Evolutionary conservation across 2,888 invertebrate genomes (phyloP).

Genomic region (Trichopria drosophilae): DNA sequence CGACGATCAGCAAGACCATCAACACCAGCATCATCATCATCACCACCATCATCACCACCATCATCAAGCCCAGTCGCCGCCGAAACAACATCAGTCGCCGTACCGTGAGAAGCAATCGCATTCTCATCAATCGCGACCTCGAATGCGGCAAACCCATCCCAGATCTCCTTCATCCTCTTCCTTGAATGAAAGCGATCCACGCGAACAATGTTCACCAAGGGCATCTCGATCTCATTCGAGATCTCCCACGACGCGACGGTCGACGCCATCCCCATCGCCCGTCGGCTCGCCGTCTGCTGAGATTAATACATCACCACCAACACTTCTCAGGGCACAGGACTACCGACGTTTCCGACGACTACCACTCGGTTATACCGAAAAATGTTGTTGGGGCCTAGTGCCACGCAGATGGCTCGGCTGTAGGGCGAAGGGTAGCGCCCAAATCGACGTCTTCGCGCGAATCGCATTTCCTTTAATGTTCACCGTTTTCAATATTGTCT

Average conservation of each 20-base stretch:
- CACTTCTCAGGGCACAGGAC: conserved; percentile 38
- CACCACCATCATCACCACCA: conserved; percentile 24
- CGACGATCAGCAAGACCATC: conserved; percentile 18
- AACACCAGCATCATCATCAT: conserved; percentile 30
- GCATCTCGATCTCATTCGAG: conserved; percentile 15
- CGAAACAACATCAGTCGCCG: conserved; percentile 10
- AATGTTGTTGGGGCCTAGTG: conserved; percentile 46
- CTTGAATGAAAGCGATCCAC: conserved; percentile 38
- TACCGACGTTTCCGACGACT: conserved; percentile 40
- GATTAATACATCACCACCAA: conserved; percentile 11
- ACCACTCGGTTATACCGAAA: conserved; percentile 36
- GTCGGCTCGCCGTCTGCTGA: conserved; percentile 45
- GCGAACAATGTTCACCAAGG: conserved; percentile 35
- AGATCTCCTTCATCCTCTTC: conserved; percentile 44
- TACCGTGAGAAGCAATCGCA: conserved; percentile 21
- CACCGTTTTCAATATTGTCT: conserved; percentile 90
- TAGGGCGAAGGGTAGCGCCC: conserved; percentile 57
- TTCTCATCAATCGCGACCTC: conserved; percentile 27
- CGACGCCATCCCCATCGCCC: conserved; percentile 41
- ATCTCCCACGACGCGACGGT: conserved; percentile 37
- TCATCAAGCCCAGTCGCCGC: conserved; percentile 22
- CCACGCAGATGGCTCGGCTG: conserved; percentile 49
- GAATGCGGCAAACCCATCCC: conserved; percentile 26
- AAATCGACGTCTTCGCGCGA: conserved; percentile 94
- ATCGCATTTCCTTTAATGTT: conserved; percentile 93